These are phyloP conservation scores for Porites rus DNA, from an alignment of 92 coral and sea anemone species.

Conservation along the genomic window DNA sequence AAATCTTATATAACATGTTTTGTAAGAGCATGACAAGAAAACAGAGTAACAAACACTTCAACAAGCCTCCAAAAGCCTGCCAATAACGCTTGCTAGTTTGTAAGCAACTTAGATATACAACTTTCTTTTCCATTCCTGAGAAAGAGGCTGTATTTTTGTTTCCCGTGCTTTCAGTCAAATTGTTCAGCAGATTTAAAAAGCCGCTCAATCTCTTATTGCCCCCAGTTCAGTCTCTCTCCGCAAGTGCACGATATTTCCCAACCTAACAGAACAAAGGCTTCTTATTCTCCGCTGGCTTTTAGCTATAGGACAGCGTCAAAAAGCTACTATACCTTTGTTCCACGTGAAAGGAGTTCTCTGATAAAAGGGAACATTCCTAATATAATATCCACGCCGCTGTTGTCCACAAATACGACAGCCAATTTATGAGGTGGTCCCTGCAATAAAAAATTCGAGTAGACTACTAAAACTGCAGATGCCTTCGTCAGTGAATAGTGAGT, in stretches of 20 bases:
- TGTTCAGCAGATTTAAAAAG: too few species aligned
- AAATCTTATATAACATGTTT: background rate
- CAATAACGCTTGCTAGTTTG: too few species aligned
- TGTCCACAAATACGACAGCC: conserved; percentile 95
- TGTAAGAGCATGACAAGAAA: background rate
- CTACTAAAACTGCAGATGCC: too few species aligned
- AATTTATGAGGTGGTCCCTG: conserved; percentile 89
- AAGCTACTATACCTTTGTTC: conserved; percentile 77
- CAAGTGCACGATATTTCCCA: too few species aligned
- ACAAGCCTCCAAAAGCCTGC: too few species aligned
- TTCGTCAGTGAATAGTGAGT: too few species aligned
- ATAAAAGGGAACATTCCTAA: conserved; percentile 95
- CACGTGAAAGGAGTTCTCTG: conserved; percentile 92
- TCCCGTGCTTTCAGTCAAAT: too few species aligned
- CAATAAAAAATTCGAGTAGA: too few species aligned
- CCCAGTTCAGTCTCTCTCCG: too few species aligned
- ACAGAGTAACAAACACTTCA: background rate
- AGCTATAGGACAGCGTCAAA: background rate
- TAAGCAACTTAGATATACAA: background rate
- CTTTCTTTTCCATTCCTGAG: background rate
- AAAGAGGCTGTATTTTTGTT: background rate
- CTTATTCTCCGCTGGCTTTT: background rate
- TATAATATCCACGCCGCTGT: conserved; percentile 96
- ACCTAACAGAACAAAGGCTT: background rate
- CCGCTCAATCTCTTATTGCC: too few species aligned